Base-by-base conservation (phyloP, 2,888 invertebrate species). In the Leptogaster cylindrica region DNA sequence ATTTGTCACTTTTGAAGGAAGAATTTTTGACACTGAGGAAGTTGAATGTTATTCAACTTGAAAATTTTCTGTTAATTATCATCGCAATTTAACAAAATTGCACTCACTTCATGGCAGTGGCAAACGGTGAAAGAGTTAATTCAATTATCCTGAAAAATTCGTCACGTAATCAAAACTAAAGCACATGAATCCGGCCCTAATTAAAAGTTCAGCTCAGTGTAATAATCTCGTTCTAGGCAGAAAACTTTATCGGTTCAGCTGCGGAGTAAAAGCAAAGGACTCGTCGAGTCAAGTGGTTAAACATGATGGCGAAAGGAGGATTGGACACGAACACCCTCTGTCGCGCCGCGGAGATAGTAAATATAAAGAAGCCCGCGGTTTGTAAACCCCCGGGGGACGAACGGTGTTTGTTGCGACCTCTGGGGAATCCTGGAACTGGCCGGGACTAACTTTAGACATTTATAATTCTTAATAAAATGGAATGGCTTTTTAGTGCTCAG, bases 401-500 rank as follows among this genome's bases (percentile, higher is more conserved):
- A 7, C 31, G 6, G 6, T 8, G 31, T n/a, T 16, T 46, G 25
- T 46, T 25, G 46, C 44, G 16, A 16, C n/a, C 44, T 44, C 31
- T 7, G 6, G 10, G 31, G 10, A 31, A 6, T 25, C 23, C 14
- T 7, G 50, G n/a, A 36, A 23, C 39, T 31, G 27, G 39, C 41
- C 66, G 48, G 6, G 66, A 66, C 66, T 31, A 66, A 66, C 55
- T 66, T 66, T 66, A 14, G 66, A 66, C 66, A 66, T 66, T 66
- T 66, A 66, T 66, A 66, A 66, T 41, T 66, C 66, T 66, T 66
- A 66, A 66, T 66, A 55, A 66, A 66, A 66, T 55, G 55, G 44
- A 66, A 66, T 44, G 66, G 55, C 44, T 52, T 44, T 66, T 55
- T 44, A 52, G 44, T 44, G 18, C 44, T 66, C 55, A 18, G 8